Percentiles rank a stretch among this genome's conserved stretches.
phyloP scores from a whole-genome alignment of 2,888 invertebrate genomes.

The Leptothorax acervorum region DNA sequence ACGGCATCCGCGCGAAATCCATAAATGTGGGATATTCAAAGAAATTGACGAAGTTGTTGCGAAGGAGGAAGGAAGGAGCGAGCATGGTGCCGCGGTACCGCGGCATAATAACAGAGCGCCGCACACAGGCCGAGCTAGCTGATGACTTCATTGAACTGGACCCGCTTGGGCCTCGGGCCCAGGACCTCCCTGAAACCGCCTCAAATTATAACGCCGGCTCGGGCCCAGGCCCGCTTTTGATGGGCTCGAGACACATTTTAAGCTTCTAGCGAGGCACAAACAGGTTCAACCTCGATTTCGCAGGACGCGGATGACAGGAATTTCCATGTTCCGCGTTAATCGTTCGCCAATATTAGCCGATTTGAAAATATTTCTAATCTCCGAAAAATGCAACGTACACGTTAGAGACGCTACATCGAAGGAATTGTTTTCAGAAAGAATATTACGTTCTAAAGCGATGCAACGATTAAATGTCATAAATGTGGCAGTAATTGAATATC shows the following conservation, averaged over 20 bases:
- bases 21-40: constrained; percentile 52
- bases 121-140: constrained; percentile 82
- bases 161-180: constrained; percentile 76
- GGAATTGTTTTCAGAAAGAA: neutral
- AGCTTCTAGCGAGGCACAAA: constrained; percentile 45
- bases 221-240: constrained; percentile 80
- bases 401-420: neutral
- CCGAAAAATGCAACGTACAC: neutral
- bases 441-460: neutral
- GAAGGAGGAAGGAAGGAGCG: constrained; percentile 70
- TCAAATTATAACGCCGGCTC: constrained; percentile 84
- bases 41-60: constrained; percentile 47
- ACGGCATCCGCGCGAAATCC: constrained; percentile 35
- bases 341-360: constrained; percentile 24
- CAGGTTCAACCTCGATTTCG: constrained; percentile 26
- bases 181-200: constrained; percentile 85
- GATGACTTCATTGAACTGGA: constrained; percentile 86
- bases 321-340: constrained; percentile 33
- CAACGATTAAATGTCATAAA: neutral
- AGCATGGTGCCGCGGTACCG: constrained; percentile 84
- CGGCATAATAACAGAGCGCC: constrained; percentile 85
- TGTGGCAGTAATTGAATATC: neutral
- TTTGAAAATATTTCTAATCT: neutral
- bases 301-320: constrained; percentile 35
- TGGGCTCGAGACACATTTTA: constrained; percentile 78